Percentiles rank a stretch among this genome's conserved stretches.
Conservation (phyloP, 1,140 invertebrate species). For the Samia ricini region DNA sequence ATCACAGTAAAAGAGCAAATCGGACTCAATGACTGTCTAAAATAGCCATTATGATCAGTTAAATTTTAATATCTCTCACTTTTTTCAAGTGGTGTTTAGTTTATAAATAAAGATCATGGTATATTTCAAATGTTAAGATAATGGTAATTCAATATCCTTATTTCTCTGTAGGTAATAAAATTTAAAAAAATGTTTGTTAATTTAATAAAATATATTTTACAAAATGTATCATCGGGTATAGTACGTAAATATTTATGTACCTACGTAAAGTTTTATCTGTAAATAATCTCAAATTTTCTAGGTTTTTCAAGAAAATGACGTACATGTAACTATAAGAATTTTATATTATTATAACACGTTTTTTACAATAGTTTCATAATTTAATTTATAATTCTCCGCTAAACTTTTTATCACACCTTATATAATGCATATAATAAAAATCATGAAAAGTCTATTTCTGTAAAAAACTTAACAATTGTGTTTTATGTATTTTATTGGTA, state of each 20-base stretch:
- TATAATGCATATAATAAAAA: not conserved
- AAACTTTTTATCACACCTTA: not conserved
- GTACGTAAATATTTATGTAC: no score
- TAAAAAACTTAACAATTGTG: not conserved
- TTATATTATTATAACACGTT: not conserved
- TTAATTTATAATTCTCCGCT: conserved; percentile 3
- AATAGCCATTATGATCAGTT: not conserved
- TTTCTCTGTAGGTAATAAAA: no score
- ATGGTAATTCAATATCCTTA: no score
- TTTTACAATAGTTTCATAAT: conserved; percentile 5
- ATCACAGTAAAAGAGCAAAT: not conserved
- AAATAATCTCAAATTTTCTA: not conserved
- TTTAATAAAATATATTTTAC: no score
- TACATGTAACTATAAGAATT: conserved; percentile 3
- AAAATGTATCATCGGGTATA: no score
- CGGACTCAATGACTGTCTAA: not conserved
- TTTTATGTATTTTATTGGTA: not conserved
- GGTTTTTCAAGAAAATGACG: not conserved
- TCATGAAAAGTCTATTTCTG: conserved; percentile 9
- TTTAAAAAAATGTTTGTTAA: no score
- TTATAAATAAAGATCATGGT: no score
- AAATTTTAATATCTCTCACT: no score
- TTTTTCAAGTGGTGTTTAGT: no score
- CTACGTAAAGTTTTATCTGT: not conserved
- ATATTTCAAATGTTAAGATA: no score